Conservation (phyloP, 2,888 invertebrate species). For the Meghimatium bilineatum region DNA sequence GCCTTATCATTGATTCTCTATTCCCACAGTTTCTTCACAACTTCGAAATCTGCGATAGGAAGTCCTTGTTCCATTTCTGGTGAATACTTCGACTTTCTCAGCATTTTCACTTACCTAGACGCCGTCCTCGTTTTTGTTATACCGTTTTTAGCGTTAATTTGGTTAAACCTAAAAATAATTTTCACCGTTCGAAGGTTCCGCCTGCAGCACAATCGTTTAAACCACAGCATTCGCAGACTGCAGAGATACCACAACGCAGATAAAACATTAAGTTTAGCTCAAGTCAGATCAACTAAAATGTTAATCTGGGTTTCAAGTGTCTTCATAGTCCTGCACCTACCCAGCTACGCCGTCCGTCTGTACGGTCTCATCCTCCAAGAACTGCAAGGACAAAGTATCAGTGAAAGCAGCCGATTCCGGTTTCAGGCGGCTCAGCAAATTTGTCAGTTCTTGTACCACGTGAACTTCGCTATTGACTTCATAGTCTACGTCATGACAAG, state of each 20-base stretch:
- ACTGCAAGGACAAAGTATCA: constrained; percentile 26
- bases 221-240: constrained; percentile 12
- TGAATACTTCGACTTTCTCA: constrained; percentile 54
- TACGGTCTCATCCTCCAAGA: constrained; percentile 60
- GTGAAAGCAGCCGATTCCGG: constrained; percentile 48
- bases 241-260: constrained; percentile 48
- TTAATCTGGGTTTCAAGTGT: constrained; percentile 68
- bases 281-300: constrained; percentile 65
- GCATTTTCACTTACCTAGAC: constrained; percentile 64
- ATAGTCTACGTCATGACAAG: constrained; percentile 64
- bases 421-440: constrained; percentile 60
- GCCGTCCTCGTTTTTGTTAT: constrained; percentile 62
- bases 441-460: constrained; percentile 63
- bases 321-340: constrained; percentile 68
- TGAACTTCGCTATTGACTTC: constrained; percentile 66
- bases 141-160: constrained; percentile 62
- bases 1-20: constrained; percentile 61
- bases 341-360: constrained; percentile 68
- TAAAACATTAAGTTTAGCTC: constrained; percentile 54
- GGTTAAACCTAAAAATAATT: constrained; percentile 59
- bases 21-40: constrained; percentile 65
- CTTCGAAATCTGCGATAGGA: constrained; percentile 46
- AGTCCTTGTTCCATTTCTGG: constrained; percentile 24
- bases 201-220: constrained; percentile 26
- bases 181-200: constrained; percentile 50